Percentiles rank a stretch among this genome's conserved stretches.
These are phyloP conservation scores for Acanthurus tractus DNA, from an alignment of 2,797 vertebrate species.

Conservation along the genomic window DNA sequence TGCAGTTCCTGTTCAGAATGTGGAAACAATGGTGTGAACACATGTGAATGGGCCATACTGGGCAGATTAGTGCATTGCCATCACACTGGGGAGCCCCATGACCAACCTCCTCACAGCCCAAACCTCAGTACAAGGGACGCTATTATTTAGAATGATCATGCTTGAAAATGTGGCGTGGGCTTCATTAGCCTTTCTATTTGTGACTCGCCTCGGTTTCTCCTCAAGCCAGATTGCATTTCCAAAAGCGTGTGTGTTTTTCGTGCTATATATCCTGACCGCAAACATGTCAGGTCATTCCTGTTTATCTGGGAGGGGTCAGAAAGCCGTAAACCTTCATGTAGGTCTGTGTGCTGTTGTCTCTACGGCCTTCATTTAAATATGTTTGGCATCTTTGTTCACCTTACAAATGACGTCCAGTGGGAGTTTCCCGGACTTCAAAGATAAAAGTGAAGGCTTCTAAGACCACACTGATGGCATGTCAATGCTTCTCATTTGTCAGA, in stretches of 20 bases:
- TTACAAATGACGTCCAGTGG: slow-evolving; percentile 58
- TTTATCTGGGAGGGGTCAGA: slow-evolving; percentile 65
- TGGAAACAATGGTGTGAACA: slow-evolving; percentile 81
- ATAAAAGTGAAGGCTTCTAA: slow-evolving; percentile 41
- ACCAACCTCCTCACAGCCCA: slow-evolving; percentile 68
- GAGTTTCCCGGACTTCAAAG: slow-evolving; percentile 69
- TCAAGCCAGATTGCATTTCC: slow-evolving; percentile 34
- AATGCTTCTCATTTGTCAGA: slow-evolving; percentile 47
- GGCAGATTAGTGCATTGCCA: slow-evolving; percentile 78
- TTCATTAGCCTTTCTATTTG: slow-evolving; percentile 53
- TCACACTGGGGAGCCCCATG: slow-evolving; percentile 80
- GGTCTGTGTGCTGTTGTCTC: slow-evolving; percentile 58
- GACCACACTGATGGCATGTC: slow-evolving; percentile 64
- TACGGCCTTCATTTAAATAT: slow-evolving; percentile 74
- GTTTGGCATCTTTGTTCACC: slow-evolving; percentile 76
- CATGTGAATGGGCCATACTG: slow-evolving; percentile 77
- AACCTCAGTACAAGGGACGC: slow-evolving; percentile 77
- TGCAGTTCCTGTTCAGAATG: slow-evolving; percentile 71
- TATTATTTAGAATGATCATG: slow-evolving; percentile 72
- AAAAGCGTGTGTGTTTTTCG: slow-evolving; percentile 45
- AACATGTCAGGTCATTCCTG: slow-evolving; percentile 58
- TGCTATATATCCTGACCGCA: slow-evolving; percentile 42
- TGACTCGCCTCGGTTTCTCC: slow-evolving; percentile 25
- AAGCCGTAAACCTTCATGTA: slow-evolving; percentile 73
- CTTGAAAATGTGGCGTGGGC: slow-evolving; percentile 55